These are phyloP conservation scores for Batillaria attramentaria DNA, from an alignment of 1,140 invertebrate genomes.

Conservation along the genomic window DNA sequence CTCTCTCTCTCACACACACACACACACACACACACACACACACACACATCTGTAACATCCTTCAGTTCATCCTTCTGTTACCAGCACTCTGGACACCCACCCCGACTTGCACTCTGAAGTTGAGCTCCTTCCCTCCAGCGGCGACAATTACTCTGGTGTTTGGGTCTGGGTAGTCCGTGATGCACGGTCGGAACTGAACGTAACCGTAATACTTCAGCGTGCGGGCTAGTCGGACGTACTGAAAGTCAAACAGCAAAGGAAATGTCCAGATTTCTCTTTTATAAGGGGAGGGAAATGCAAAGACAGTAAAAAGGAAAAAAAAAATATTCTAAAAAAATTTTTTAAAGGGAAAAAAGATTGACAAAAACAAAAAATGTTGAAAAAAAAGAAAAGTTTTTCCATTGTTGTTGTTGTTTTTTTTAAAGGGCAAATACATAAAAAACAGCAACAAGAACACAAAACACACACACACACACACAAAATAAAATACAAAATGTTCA, in stretches of 20 bases:
- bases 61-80: neutral
- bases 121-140: slow-evolving; percentile 86
- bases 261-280: no score
- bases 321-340: no score
- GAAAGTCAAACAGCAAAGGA: slow-evolving; percentile 69
- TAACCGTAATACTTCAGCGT: slow-evolving; percentile 91
- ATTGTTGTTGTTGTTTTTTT: no score
- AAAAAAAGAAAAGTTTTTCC: no score
- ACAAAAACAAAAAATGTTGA: no score
- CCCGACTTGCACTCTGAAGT: slow-evolving; percentile 74
- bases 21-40: neutral
- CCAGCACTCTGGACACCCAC: slow-evolving; percentile 40
- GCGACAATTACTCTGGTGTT: slow-evolving; percentile 80
- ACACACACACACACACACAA: no score
- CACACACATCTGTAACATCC: neutral
- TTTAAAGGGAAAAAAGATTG: no score
- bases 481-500: no score
- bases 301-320: no score
- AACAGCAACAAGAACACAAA: no score
- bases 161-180: slow-evolving; percentile 84
- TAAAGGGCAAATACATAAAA: no score
- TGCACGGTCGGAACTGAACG: slow-evolving; percentile 85
- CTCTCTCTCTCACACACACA: neutral
- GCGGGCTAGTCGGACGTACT: slow-evolving; percentile 88
- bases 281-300: no score